Evolutionary conservation across 2,888 invertebrate genomes (phyloP), one percentile per base, ranked within the genome.

Genomic region (Mythimna albipuncta): DNA sequence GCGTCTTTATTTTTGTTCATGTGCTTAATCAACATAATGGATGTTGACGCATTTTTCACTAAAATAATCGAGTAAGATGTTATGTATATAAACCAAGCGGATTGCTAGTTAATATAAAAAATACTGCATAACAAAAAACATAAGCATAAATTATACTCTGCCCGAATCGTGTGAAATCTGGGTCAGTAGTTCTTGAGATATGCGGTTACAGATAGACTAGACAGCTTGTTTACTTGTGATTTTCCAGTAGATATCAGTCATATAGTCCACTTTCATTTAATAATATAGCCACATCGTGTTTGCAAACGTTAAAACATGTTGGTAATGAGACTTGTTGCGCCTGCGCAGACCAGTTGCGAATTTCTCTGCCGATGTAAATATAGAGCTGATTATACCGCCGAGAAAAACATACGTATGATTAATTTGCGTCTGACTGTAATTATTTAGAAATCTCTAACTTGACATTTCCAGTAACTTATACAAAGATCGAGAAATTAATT

Each of bases 211-310:
- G 32, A 55, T 16, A 47, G 9, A 63, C 47, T 65, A 54, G 38
- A 57, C 59, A 38, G 6, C 44, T 44, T 21, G 63, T 44, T 26
- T 41, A 58, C 63, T 68, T 58, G 50, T 61, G 50, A 70, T 79
- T 80, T 75, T 71, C 70, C 55, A 79, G 84, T 77, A 79, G 72
- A 69, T 50, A 61, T 83, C 73, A 83, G 80, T 79, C 81, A 82
- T 79, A 81, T 78, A 76, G 69, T 84, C 83, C 85, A 92, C 92
- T 93, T 93, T 93, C 92, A 83, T 91, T 91, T 91, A 89, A 89
- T 88, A 88, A 87, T 76, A 87, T 79, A 83, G 76, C 78, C 69
- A 75, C 75, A 83, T 73, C 82, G 64, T 82, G 85, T 85, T 87
- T 84, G 84, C 81, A 79, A 85, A 88, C 73, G 85, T 79, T 87